phyloP scores from a whole-genome alignment of 1,140 invertebrate genomes.

The Drosophila repleta region DNA sequence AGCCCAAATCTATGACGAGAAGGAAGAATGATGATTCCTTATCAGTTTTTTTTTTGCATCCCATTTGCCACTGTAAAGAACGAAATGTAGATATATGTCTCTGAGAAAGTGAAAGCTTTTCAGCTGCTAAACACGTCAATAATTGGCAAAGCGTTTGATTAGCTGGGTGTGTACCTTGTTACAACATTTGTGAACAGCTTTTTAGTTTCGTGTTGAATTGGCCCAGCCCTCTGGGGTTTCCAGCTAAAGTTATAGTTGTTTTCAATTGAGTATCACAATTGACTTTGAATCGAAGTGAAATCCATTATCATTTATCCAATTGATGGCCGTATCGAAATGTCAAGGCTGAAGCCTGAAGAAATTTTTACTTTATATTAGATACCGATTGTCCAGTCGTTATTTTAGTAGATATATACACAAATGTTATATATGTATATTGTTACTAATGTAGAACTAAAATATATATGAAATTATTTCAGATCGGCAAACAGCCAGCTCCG shows the following conservation, averaged over 20 bases:
- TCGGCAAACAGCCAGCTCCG: conserved; percentile 84
- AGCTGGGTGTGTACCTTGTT: conserved; percentile 44
- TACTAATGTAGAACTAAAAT: too few species aligned
- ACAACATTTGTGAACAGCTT: conserved; percentile 13
- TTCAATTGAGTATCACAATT: conserved; percentile 14
- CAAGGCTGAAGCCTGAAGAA: too few species aligned
- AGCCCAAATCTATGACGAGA: too few species aligned
- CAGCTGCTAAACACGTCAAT: conserved; percentile 17
- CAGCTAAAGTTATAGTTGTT: conserved; percentile 13
- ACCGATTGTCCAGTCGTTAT: too few species aligned
- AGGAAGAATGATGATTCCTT: too few species aligned
- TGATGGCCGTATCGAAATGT: too few species aligned
- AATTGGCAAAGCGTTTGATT: conserved; percentile 45
- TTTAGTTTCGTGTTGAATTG: conserved; percentile 8
- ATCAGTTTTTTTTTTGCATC: too few species aligned
- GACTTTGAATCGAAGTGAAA: not conserved
- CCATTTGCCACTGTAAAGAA: too few species aligned
- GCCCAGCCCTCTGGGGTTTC: conserved; percentile 28
- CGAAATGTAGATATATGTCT: not conserved
- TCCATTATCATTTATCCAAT: too few species aligned
- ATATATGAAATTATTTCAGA: conserved; percentile 65
- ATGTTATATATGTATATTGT: too few species aligned
- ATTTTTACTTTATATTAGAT: too few species aligned
- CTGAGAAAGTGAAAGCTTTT: conserved; percentile 38
- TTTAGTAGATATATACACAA: too few species aligned